Base-by-base conservation (phyloP, 2,113 vertebrate genomes). In the Hippocampus mohnikei region DNA sequence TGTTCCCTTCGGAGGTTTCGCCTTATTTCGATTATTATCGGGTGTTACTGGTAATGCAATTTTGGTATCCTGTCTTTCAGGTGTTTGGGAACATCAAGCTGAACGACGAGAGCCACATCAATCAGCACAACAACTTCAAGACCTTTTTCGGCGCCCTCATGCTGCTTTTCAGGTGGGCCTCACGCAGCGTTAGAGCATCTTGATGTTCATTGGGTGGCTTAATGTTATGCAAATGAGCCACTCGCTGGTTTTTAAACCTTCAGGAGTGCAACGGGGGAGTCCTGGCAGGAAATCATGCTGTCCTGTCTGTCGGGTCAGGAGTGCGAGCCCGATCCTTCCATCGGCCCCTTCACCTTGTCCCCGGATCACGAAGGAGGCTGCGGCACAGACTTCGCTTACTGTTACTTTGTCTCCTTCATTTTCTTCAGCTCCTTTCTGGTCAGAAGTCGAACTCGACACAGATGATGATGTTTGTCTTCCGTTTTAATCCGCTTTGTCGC, bases 361-460 rank as follows among this genome's bases (percentile, higher is more conserved):
- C 92, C 92, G 3, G 92, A 93, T 73, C 92, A 93, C 9, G 84
- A 89, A 66, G 91, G 91, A 0, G 95, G 92, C 59, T 99, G 97
- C 0, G 97, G 97, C 82, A 99, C 96, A 0, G 96, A 99, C 64
- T 94, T 99, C 61, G 97, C 97, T 69, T 99, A 99, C 0, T 96
- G 98, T 64, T 99, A 99, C 89, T 99, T 99, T 1, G 97, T 98
- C 75, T 99, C 97, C 25, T 99, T 99, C 91, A 99, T 99, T 88
- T 99, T 99, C 93, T 98, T 99, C 92, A 98, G 97, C 87, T 99
- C 97, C 16, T 99, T 99, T 76, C 88, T 99, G 94, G 97, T 99
- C 88, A 94, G 94, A 41, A 37, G 18, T 21, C 27, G 37, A 23
- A 27, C 12, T 6, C 6, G 13, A 16, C 42, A n/a, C 8, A 25